Percentiles rank a stretch among this genome's conserved stretches.
Evolutionary conservation across 2,797 vertebrate species (phyloP).

Genomic region (Danio aesculapii): DNA sequence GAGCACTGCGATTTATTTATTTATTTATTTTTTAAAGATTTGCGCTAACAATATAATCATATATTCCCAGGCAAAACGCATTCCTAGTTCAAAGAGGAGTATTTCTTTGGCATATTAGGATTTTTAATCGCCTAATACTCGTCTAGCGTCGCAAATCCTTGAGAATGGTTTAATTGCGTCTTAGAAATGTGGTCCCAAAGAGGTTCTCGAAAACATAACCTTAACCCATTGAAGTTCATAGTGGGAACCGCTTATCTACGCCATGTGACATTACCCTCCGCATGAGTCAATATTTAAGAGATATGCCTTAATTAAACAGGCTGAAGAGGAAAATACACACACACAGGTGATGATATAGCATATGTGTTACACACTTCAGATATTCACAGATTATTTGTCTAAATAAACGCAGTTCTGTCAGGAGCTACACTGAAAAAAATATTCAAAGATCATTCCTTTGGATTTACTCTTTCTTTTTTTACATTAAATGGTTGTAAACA

Average conservation of each 20-base stretch:
- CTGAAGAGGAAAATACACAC: not conserved
- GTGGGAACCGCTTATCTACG: conserved; percentile 47
- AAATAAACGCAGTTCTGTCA: not conserved
- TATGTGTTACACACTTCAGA: not conserved
- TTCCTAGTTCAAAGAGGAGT: conserved; percentile 83
- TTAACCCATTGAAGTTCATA: conserved; percentile 58
- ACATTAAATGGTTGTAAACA: too few relatives aligned
- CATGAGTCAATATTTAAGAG: conserved; percentile 46
- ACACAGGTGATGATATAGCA: conserved; percentile 20
- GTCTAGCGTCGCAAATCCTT: conserved; percentile 65
- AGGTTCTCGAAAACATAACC: conserved; percentile 71
- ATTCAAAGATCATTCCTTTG: too few relatives aligned
- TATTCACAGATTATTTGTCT: not conserved
- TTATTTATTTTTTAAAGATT: conserved; percentile 63
- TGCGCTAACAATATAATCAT: conserved; percentile 77
- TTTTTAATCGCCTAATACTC: conserved; percentile 82
- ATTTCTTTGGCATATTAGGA: conserved; percentile 75
- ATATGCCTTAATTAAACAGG: conserved; percentile 33
- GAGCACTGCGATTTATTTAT: conserved; percentile 64
- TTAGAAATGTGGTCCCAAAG: conserved; percentile 66
- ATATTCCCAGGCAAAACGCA: conserved; percentile 74
- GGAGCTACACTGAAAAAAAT: too few relatives aligned
- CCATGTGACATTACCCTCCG: conserved; percentile 13
- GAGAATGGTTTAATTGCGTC: conserved; percentile 68
- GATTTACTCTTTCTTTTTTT: too few relatives aligned